phyloP scores from a whole-genome alignment of 1,140 invertebrate species.

The Planococcus citri region DNA sequence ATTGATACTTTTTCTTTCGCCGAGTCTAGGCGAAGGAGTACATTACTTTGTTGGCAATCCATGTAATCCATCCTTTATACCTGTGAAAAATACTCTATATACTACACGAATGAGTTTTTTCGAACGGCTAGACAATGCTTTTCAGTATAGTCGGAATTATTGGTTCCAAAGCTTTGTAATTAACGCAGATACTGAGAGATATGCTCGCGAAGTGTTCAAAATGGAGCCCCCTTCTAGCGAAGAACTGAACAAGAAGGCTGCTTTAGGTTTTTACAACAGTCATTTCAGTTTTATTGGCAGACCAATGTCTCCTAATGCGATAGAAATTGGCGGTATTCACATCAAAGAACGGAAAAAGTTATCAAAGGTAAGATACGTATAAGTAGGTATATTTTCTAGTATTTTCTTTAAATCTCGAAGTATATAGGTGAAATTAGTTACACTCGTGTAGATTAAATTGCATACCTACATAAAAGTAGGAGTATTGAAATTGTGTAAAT shows the following conservation, averaged over 20 bases:
- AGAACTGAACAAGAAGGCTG: not conserved
- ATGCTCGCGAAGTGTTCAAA: not conserved
- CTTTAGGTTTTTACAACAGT: conserved; percentile 1
- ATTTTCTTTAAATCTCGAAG: too few relatives aligned
- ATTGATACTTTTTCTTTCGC: not conserved
- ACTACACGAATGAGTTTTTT: not conserved
- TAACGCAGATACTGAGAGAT: not conserved
- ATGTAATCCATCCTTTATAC: not conserved
- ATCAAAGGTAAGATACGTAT: conserved; percentile 25
- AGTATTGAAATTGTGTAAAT: too few relatives aligned
- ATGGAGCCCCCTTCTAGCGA: not conserved
- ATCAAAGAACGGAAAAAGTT: conserved; percentile 15
- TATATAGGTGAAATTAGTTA: too few relatives aligned
- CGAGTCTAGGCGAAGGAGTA: not conserved
- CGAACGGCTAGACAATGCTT: not conserved
- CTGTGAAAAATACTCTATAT: not conserved
- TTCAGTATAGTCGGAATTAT: not conserved
- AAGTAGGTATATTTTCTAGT: too few relatives aligned
- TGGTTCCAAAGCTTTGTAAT: not conserved
- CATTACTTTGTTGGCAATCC: not conserved
- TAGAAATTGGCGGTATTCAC: conserved; percentile 32
- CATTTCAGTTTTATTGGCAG: conserved; percentile 20
- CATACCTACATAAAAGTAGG: too few relatives aligned
- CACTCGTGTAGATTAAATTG: too few relatives aligned
- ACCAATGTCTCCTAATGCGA: conserved; percentile 30